phyloP scores from a whole-genome alignment of 1,140 invertebrate genomes.

The Caenorhabditis remanei region DNA sequence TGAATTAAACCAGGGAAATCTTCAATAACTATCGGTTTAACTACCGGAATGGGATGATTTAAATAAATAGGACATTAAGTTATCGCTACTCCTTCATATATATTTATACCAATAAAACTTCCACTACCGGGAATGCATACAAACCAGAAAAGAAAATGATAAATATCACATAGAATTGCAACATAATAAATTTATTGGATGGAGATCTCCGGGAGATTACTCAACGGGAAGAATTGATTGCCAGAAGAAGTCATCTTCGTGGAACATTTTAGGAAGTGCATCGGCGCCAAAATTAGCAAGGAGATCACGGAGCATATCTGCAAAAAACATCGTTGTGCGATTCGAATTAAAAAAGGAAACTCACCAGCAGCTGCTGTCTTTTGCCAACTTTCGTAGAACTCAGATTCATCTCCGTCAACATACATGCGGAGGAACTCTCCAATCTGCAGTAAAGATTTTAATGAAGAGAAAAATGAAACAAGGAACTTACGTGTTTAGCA shows the following conservation, averaged over 20 bases:
- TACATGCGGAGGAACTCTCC: background rate
- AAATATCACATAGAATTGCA: background rate
- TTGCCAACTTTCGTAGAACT: background rate
- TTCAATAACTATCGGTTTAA: too few relatives aligned
- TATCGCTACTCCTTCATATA: too few relatives aligned
- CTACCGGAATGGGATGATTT: too few relatives aligned
- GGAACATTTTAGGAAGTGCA: background rate
- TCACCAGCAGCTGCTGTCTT: background rate
- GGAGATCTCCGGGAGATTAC: background rate
- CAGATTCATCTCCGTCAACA: background rate
- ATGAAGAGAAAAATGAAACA: background rate
- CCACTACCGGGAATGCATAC: background rate
- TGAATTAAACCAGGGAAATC: background rate
- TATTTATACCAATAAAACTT: too few relatives aligned
- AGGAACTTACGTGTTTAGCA: background rate
- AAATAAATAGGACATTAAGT: too few relatives aligned
- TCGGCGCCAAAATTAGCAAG: background rate
- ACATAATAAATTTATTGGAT: background rate
- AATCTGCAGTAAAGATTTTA: background rate
- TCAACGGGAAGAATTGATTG: background rate
- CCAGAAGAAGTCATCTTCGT: slow-evolving; percentile 23
- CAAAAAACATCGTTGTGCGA: background rate
- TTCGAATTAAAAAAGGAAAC: background rate
- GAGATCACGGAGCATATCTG: background rate
- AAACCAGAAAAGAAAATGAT: background rate